These are phyloP conservation scores for Falcaria lacertinaria DNA, from an alignment of 2,888 invertebrate species.

Conservation along the genomic window DNA sequence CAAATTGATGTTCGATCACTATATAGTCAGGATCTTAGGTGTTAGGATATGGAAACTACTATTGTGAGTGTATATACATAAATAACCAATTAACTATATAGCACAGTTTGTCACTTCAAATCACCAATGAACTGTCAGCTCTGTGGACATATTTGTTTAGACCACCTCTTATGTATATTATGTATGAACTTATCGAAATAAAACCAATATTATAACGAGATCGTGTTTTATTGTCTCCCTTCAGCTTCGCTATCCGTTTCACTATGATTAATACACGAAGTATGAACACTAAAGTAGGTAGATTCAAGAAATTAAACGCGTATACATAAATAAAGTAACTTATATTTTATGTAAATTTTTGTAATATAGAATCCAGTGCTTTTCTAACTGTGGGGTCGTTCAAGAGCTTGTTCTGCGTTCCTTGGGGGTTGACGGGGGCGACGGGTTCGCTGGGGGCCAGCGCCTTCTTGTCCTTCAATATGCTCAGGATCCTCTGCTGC, in stretches of 20 bases:
- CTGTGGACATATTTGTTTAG: slow-evolving; percentile 55
- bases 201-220: slow-evolving; percentile 54
- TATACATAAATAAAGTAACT: background rate
- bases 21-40: slow-evolving; percentile 32
- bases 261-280: no score
- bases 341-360: slow-evolving; percentile 49
- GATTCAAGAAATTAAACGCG: no score
- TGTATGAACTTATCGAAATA: slow-evolving; percentile 71
- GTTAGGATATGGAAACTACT: slow-evolving; percentile 41
- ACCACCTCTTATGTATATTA: slow-evolving; percentile 57
- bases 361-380: slow-evolving; percentile 85
- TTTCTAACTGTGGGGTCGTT: slow-evolving; percentile 89
- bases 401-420: slow-evolving; percentile 79
- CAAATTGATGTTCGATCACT: slow-evolving; percentile 1
- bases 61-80: slow-evolving; percentile 56
- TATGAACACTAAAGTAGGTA: no score
- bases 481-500: slow-evolving; percentile 88
- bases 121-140: slow-evolving; percentile 60
- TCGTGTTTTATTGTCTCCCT: slow-evolving; percentile 30
- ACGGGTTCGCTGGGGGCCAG: slow-evolving; percentile 26
- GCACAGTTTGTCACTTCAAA: slow-evolving; percentile 61
- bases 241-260: background rate
- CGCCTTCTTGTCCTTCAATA: slow-evolving; percentile 85
- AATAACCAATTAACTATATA: slow-evolving; percentile 50
- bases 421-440: slow-evolving; percentile 33